These are phyloP conservation scores for Hippoglossus stenolepis DNA, from an alignment of 2,113 vertebrate species.

Conservation along the genomic window DNA sequence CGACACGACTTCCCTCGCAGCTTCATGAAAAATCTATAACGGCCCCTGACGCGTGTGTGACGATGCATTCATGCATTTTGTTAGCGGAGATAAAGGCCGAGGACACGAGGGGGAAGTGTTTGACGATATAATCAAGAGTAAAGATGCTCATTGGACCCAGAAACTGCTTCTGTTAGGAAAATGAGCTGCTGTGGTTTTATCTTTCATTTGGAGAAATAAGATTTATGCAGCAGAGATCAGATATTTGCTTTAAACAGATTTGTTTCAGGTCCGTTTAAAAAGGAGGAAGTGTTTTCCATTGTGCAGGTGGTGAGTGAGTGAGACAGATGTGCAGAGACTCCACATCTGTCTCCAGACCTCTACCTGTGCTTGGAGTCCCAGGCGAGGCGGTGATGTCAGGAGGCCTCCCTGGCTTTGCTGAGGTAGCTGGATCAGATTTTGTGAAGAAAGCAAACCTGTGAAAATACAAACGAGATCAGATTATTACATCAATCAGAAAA, in stretches of 20 bases:
- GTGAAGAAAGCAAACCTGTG: conserved; percentile 88
- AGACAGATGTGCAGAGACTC: not conserved
- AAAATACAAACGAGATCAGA: not conserved
- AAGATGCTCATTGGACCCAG: not conserved
- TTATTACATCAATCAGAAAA: no score
- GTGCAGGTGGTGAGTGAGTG: not conserved
- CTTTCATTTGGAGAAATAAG: not conserved
- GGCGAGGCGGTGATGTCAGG: conserved; percentile 87
- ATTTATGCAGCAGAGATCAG: not conserved
- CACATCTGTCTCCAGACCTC: not conserved
- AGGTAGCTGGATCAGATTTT: conserved; percentile 95
- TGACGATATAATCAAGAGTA: not conserved
- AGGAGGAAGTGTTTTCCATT: not conserved
- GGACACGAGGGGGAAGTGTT: not conserved
- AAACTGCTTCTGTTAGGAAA: not conserved
- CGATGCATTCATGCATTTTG: conserved; percentile 42
- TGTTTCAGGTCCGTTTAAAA: not conserved
- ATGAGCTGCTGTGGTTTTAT: not conserved
- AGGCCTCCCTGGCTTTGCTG: conserved; percentile 90
- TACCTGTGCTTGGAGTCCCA: conserved; percentile 90
- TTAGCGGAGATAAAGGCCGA: conserved; percentile 28
- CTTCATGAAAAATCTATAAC: conserved; percentile 53
- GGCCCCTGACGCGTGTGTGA: conserved; percentile 25
- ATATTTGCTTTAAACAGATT: not conserved
- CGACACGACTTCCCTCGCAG: conserved; percentile 27